Percentiles rank a stretch among this genome's conserved stretches.
phyloP scores from a whole-genome alignment of 2,113 vertebrate genomes.

The Paradisaea rubra region DNA sequence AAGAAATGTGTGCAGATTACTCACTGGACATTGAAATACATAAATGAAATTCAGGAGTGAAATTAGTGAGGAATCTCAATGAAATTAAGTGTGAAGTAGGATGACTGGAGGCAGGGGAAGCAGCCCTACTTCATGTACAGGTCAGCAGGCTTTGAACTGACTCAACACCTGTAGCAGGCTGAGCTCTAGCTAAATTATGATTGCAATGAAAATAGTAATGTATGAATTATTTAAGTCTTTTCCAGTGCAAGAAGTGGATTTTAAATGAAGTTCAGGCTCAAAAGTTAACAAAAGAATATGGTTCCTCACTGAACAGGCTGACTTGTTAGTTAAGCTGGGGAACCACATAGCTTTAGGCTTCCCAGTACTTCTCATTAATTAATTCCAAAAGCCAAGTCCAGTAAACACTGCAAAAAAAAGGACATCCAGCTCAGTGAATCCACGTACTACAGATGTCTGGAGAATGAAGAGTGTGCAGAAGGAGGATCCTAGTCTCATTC shows the following conservation, averaged over 20 bases:
- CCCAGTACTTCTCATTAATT: background rate
- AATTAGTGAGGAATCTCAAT: background rate
- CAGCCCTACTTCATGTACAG: background rate
- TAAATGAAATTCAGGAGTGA: background rate
- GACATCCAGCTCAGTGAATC: background rate
- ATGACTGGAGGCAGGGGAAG: background rate
- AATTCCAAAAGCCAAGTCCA: background rate
- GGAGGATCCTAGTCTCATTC: background rate
- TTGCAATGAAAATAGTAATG: fast-evolving
- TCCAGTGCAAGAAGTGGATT: background rate
- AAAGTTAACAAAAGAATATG: background rate
- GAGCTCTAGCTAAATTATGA: background rate
- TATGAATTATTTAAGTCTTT: background rate
- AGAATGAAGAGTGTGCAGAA: fast-evolving
- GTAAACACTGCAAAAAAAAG: background rate
- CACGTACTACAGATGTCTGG: too few species aligned
- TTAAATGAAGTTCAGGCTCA: background rate
- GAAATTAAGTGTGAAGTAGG: background rate
- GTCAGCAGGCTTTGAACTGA: background rate
- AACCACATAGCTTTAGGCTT: background rate
- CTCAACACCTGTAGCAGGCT: background rate
- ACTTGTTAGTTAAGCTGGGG: background rate
- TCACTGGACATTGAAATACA: background rate
- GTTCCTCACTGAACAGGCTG: background rate
- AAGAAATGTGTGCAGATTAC: fast-evolving